phyloP scores from a whole-genome alignment of 1,140 invertebrate genomes.

The Drosophila littoralis region DNA sequence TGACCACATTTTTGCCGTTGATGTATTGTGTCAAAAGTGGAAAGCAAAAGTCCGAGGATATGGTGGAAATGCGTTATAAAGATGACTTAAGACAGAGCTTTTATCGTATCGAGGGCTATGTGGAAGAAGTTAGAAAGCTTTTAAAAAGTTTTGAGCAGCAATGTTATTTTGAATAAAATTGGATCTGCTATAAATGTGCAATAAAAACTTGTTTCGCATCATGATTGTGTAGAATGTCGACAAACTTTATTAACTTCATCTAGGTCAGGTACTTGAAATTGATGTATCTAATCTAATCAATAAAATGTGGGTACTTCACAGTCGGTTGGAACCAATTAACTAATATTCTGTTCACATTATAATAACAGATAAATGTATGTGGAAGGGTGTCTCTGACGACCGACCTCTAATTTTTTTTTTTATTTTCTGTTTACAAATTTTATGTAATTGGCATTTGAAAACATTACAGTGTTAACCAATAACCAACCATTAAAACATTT shows the following conservation, averaged over 20 bases:
- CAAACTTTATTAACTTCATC: too few species aligned
- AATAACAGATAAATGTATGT: too few species aligned
- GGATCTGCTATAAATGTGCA: too few species aligned
- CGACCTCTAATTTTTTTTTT: too few species aligned
- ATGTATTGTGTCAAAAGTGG: constrained; percentile 21
- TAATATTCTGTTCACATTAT: too few species aligned
- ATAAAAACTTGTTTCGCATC: too few species aligned
- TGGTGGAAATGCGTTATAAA: constrained; percentile 1
- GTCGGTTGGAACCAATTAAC: too few species aligned
- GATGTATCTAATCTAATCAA: not conserved
- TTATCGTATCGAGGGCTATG: constrained; percentile 9
- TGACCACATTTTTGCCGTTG: constrained; percentile 49
- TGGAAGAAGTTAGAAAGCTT: not conserved
- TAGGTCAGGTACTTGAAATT: constrained; percentile 2
- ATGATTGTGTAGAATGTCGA: too few species aligned
- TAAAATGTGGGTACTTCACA: too few species aligned
- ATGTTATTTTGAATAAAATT: too few species aligned
- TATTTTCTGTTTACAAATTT: not conserved
- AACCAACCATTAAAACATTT: not conserved
- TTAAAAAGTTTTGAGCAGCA: not conserved
- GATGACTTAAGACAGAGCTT: constrained; percentile 7
- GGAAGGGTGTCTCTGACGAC: too few species aligned
- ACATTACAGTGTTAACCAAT: too few species aligned
- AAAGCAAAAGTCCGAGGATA: constrained; percentile 7
- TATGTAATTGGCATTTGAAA: not conserved